Percentiles rank a stretch among this genome's conserved stretches.
Conservation (phyloP, 2,888 invertebrate genomes). For the Dasysyrphus albostriatus region DNA sequence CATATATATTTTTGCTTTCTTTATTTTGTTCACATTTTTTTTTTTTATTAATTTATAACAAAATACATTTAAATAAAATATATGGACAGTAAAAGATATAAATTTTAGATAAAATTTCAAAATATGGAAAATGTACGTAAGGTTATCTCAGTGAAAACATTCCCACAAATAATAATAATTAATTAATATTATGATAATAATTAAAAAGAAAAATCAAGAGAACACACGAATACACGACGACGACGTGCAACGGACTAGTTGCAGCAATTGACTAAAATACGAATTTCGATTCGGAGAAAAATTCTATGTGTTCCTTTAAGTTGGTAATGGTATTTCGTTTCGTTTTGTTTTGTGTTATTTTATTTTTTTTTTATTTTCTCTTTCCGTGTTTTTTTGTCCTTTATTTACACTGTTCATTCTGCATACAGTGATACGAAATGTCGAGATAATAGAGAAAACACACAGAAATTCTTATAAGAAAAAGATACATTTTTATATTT, state of each 20-base stretch:
- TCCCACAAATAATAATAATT: constrained; percentile 49
- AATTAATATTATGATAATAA: constrained; percentile 44
- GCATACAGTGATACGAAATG: constrained; percentile 18
- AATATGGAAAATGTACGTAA: constrained; percentile 52
- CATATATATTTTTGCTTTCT: constrained; percentile 31
- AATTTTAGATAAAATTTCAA: constrained; percentile 17
- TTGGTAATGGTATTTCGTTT: constrained; percentile 53
- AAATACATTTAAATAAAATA: constrained; percentile 52
- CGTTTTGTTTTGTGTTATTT: constrained; percentile 58
- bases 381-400: constrained; percentile 42
- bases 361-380: constrained; percentile 51
- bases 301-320: constrained; percentile 48
- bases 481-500: constrained; percentile 44
- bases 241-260: constrained; percentile 70
- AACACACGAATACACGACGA: constrained; percentile 56
- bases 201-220: constrained; percentile 61
- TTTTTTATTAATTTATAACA: constrained; percentile 15
- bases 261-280: constrained; percentile 71
- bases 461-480: constrained; percentile 9
- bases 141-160: constrained; percentile 51
- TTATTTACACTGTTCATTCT: constrained; percentile 40
- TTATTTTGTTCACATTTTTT: constrained; percentile 53
- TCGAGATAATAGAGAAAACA: constrained; percentile 36
- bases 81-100: constrained; percentile 32
- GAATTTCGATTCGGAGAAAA: constrained; percentile 65